Conservation (phyloP, 1,140 invertebrate genomes). For the Dryas iulia region DNA sequence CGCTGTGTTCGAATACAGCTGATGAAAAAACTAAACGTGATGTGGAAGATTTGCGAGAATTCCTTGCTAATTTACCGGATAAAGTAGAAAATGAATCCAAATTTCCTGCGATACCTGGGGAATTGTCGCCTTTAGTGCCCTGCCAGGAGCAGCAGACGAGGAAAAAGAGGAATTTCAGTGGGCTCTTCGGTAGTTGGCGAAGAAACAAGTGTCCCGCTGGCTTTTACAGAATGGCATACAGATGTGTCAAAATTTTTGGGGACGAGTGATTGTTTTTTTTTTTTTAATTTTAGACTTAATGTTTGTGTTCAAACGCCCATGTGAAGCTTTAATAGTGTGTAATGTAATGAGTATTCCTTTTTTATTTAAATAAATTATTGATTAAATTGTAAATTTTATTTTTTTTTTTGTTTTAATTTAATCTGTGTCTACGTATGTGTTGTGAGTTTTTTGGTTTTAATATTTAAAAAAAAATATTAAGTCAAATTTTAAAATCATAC, state of each 20-base stretch:
- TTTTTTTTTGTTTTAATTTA: too few species aligned
- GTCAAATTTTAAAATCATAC: too few species aligned
- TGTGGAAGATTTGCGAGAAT: constrained; percentile 30
- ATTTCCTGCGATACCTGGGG: constrained; percentile 38
- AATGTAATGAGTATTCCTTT: constrained; percentile 4
- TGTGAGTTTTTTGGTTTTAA: too few species aligned
- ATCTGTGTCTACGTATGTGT: too few species aligned
- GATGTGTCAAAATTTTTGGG: constrained; percentile 18
- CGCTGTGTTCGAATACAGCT: constrained; percentile 33
- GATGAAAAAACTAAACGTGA: constrained; percentile 24
- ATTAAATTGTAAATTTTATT: not conserved
- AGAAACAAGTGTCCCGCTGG: constrained; percentile 34
- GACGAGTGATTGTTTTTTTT: not conserved
- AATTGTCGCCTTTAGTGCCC: constrained; percentile 34
- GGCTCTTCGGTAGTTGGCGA: constrained; percentile 23
- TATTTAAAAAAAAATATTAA: too few species aligned
- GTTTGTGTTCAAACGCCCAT: constrained; percentile 16
- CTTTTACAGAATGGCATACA: constrained; percentile 11
- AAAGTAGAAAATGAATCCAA: constrained; percentile 6
- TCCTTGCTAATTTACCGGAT: constrained; percentile 31
- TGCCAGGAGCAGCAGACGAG: constrained; percentile 40
- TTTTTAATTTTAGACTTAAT: not conserved
- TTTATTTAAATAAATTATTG: constrained; percentile 10
- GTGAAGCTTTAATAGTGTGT: constrained; percentile 30
- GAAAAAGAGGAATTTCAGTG: constrained; percentile 26